Base-by-base conservation (phyloP, 2,888 invertebrate genomes). In the Heliconius aoede region DNA sequence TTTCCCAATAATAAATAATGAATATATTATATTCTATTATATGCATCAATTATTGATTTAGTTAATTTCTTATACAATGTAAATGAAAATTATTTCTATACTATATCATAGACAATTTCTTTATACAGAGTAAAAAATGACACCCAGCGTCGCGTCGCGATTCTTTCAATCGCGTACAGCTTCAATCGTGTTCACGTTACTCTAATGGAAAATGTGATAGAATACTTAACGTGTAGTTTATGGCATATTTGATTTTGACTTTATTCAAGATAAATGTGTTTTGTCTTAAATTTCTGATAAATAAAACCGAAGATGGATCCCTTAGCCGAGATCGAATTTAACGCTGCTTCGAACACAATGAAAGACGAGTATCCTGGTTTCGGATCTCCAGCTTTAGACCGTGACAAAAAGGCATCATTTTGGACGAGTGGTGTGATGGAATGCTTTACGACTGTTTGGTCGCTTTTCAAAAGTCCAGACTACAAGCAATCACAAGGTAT, bases 361-460 rank as follows among this genome's bases (percentile, higher is more conserved):
- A 85, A 85, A 81, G 86, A 84, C 74, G 82, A 81, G 32, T 81
- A 82, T 62, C 82, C 83, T 80, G 83, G 81, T 76, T 81, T 82
- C 72, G 78, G 80, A 26, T 75, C 80, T 72, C 65, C 83, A 69
- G 78, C 80, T 73, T 78, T 84, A 77, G 85, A 85, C 61, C 76
- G 85, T 32, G 88, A 89, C 32, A 96, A 88, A 94, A 96, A 80
- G 87, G 90, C 82, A 95, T 95, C 81, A 58, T 97, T 81, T 77
- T 97, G 97, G 97, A 95, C 97, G 88, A 97, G 96, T 80, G 98
- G 98, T 0, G 95, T 99, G 76, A 94, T 98, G 82, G 98, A 98
- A 1, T 99, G 99, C 86, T 96, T 99, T 86, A 95, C 97, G 79
- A 98, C 98, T 0, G 97, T 99, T 15, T 95, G 98, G 89, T 97